A percentile compares a stretch with the other conserved stretches of the same genome.
phyloP scores from a whole-genome alignment of 2,888 invertebrate species.

The Mythimna lalbum region DNA sequence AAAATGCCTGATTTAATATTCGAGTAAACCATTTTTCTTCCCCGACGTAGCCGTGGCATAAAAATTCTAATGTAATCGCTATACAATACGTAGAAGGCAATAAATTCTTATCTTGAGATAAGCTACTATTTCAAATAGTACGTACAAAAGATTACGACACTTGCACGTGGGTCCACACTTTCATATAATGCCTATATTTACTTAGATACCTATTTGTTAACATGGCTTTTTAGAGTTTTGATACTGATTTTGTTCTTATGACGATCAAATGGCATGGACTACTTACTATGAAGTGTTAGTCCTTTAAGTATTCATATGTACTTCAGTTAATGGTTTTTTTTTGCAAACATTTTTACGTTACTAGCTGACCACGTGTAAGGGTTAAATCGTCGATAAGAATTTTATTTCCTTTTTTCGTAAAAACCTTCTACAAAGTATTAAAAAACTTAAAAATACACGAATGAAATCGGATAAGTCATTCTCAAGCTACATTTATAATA shows the following conservation, averaged over 20 bases:
- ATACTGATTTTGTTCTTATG: background rate
- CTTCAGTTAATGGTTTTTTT: background rate
- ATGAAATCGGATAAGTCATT: no score
- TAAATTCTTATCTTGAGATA: slow-evolving; percentile 79
- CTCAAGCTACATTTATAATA: no score
- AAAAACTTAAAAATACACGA: no score
- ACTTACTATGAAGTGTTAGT: background rate
- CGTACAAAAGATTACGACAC: slow-evolving; percentile 57
- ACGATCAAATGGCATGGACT: background rate
- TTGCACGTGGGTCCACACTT: slow-evolving; percentile 43
- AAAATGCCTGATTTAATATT: slow-evolving; percentile 63
- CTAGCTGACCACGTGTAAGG: no score
- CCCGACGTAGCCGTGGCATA: slow-evolving; percentile 59
- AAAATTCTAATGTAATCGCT: slow-evolving; percentile 68
- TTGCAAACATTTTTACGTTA: background rate
- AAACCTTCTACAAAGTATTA: no score
- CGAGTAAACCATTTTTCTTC: slow-evolving; percentile 62
- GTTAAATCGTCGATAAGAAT: no score
- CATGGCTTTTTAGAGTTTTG: background rate
- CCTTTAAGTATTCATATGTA: background rate
- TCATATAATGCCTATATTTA: slow-evolving; percentile 31
- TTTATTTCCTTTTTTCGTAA: no score
- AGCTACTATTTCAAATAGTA: slow-evolving; percentile 68
- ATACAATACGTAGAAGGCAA: slow-evolving; percentile 68
- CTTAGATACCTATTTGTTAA: background rate